phyloP scores from a whole-genome alignment of 2,113 vertebrate genomes.

The Platichthys stellatus region DNA sequence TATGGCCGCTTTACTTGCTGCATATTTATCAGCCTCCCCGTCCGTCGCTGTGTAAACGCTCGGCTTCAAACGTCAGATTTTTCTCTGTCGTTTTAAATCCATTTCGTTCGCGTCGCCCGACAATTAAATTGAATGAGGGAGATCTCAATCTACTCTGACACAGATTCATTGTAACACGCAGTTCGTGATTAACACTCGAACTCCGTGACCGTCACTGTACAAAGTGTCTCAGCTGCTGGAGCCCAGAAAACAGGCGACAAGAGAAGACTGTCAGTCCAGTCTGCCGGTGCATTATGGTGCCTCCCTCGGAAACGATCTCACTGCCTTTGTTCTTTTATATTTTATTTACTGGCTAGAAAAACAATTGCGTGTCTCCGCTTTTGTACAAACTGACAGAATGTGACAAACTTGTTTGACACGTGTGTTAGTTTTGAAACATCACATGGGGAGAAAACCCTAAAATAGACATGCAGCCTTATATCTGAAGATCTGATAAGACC shows the following conservation, averaged over 20 bases:
- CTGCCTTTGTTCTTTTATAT: constrained; percentile 37
- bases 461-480: no score
- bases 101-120: constrained; percentile 30
- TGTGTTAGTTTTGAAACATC: no score
- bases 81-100: constrained; percentile 24
- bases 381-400: no score
- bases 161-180: constrained; percentile 21
- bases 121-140: constrained; percentile 36
- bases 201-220: constrained; percentile 10
- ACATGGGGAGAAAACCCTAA: no score
- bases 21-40: constrained; percentile 52
- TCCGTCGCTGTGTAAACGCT: constrained; percentile 8
- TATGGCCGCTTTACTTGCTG: constrained; percentile 57
- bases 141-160: constrained; percentile 21
- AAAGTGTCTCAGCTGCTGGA: constrained; percentile 24
- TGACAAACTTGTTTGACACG: no score
- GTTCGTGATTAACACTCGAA: constrained; percentile 23
- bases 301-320: constrained; percentile 52
- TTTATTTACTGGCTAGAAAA: no score
- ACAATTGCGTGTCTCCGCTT: no score
- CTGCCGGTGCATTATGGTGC: constrained; percentile 52
- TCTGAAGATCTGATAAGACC: no score
- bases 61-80: constrained; percentile 23
- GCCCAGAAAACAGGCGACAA: neutral
- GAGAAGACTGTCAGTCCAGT: constrained; percentile 32